Evolutionary conservation across 1,140 invertebrate genomes (phyloP).

Genomic region (Marisa cornuarietis): DNA sequence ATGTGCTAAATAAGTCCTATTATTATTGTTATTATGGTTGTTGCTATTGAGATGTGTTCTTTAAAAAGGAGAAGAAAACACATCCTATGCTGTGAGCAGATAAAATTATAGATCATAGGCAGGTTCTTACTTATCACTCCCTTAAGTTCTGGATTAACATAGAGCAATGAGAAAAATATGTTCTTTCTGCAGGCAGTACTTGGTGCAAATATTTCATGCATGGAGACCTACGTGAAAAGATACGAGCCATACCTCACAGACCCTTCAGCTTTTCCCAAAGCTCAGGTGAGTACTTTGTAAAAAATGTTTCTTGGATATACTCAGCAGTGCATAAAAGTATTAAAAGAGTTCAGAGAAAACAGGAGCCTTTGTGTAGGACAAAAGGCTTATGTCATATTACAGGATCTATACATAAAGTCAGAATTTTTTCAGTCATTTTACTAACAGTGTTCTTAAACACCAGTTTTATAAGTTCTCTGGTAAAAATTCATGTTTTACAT

Average conservation of each 20-base stretch:
- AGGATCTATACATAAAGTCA: too few species aligned
- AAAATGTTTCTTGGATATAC: not conserved
- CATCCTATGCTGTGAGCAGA: not conserved
- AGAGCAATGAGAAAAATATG: not conserved
- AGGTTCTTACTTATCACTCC: not conserved
- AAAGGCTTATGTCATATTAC: not conserved
- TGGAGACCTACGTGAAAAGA: conserved; percentile 35
- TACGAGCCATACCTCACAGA: conserved; percentile 53
- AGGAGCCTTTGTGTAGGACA: not conserved
- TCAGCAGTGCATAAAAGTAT: not conserved
- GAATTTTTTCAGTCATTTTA: too few species aligned
- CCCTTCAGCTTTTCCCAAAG: conserved; percentile 41
- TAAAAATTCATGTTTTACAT: not conserved
- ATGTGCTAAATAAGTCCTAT: not conserved
- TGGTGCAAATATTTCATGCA: conserved; percentile 31
- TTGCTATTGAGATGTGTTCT: not conserved
- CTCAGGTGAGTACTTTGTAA: conserved; percentile 42
- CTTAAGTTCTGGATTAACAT: not conserved
- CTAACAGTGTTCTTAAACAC: too few species aligned
- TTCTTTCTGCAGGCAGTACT: conserved; percentile 39
- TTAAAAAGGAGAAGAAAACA: not conserved
- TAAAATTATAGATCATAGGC: too few species aligned
- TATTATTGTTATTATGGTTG: not conserved
- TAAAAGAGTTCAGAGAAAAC: not conserved
- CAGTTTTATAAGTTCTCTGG: not conserved